These are phyloP conservation scores for Thaumatotibia leucotreta DNA, from an alignment of 1,140 invertebrate species.

Conservation along the genomic window DNA sequence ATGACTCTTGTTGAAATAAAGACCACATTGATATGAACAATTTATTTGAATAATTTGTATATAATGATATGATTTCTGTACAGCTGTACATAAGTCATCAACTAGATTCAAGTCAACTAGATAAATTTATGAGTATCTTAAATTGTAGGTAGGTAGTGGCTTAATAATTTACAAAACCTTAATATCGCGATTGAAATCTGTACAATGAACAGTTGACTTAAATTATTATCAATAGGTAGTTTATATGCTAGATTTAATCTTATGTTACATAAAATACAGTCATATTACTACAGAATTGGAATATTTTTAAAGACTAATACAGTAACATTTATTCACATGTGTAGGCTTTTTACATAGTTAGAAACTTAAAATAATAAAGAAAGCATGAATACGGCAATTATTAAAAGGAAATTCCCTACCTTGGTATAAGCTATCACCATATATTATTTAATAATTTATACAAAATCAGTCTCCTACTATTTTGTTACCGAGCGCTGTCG, in stretches of 20 bases:
- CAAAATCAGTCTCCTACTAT: constrained; percentile 75
- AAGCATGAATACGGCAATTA: constrained; percentile 38
- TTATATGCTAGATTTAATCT: constrained; percentile 34
- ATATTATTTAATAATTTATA: constrained; percentile 49
- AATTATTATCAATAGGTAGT: constrained; percentile 23
- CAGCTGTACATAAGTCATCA: constrained; percentile 67
- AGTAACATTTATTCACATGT: constrained; percentile 28
- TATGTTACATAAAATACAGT: constrained; percentile 66
- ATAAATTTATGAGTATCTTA: constrained; percentile 69
- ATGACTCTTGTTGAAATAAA: constrained; percentile 28
- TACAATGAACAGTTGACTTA: constrained; percentile 62
- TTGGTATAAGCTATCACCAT: constrained; percentile 60
- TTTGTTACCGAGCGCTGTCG: constrained; percentile 51
- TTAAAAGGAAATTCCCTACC: constrained; percentile 41
- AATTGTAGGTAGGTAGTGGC: constrained; percentile 49
- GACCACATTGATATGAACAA: constrained; percentile 64
- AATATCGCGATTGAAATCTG: constrained; percentile 56
- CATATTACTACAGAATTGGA: constrained; percentile 56
- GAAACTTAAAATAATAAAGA: constrained; percentile 31
- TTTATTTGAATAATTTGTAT: constrained; percentile 74
- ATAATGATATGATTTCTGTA: constrained; percentile 76
- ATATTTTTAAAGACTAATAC: constrained; percentile 37
- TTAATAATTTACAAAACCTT: constrained; percentile 68
- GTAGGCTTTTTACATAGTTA: constrained; percentile 33
- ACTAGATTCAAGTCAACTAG: constrained; percentile 71